These are phyloP conservation scores for Hydra vulgaris DNA, from an alignment of 30 jellyfish, hydroid and myxozoan genomes.

Conservation along the genomic window DNA sequence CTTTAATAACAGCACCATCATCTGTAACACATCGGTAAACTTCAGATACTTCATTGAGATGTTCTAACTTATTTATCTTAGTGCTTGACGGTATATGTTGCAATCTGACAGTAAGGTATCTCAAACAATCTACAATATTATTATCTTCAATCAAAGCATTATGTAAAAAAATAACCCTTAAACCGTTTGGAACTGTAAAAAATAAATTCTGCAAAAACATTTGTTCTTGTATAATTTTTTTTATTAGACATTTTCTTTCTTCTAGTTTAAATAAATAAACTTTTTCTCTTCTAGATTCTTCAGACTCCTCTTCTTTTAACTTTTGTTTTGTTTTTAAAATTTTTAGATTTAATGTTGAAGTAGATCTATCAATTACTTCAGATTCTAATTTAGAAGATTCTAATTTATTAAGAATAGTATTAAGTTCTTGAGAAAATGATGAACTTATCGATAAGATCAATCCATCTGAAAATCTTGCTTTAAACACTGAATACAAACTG, in stretches of 20 bases:
- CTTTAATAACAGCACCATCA: slow-evolving; percentile 73
- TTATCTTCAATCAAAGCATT: slow-evolving; percentile 2
- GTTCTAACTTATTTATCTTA: slow-evolving; percentile 9
- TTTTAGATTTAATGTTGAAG: slow-evolving; percentile 18
- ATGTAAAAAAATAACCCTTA: slow-evolving; percentile 44
- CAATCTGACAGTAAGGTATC: neutral
- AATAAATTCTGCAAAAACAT: slow-evolving; percentile 24
- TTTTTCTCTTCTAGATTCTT: slow-evolving; percentile 27
- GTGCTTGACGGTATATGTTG: neutral
- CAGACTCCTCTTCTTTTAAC: slow-evolving; percentile 10
- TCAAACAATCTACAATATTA: neutral
- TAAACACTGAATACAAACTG: slow-evolving; percentile 10
- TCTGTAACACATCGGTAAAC: slow-evolving; percentile 31
- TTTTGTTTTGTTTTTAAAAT: slow-evolving; percentile 13
- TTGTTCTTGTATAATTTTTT: slow-evolving; percentile 15
- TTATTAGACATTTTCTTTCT: slow-evolving; percentile 39
- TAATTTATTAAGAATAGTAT: neutral
- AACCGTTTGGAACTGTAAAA: slow-evolving; percentile 67
- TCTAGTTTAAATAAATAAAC: slow-evolving; percentile 45
- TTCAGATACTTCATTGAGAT: slow-evolving; percentile 6
- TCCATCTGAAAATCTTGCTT: slow-evolving; percentile 21
- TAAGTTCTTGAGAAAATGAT: neutral
- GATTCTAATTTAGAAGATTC: neutral
- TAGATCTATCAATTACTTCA: neutral
- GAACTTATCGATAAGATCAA: slow-evolving; percentile 14